Percentiles rank a stretch among this genome's conserved stretches.
Conservation (phyloP, 2,797 vertebrate genomes). For the Cossypha caffra region DNA sequence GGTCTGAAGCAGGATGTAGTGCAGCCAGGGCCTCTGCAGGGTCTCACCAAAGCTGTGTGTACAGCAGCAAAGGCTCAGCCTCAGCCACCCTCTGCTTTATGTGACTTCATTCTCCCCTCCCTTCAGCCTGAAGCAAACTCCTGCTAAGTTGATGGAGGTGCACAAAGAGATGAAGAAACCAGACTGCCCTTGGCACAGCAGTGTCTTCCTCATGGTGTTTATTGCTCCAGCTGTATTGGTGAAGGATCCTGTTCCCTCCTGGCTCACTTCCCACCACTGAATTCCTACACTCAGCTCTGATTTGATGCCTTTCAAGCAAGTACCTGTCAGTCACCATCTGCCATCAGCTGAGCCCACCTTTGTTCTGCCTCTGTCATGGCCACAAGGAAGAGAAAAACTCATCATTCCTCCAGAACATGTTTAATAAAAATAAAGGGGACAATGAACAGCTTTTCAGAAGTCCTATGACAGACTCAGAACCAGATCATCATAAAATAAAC, state of each 20-base stretch:
- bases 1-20: neutral
- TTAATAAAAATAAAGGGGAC: neutral
- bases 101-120: neutral
- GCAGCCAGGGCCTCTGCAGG: neutral
- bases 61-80: neutral
- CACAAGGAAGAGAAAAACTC: neutral
- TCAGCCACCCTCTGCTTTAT: neutral
- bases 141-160: neutral
- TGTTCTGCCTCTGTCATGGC: neutral
- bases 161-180: neutral
- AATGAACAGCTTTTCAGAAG: neutral
- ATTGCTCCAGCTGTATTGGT: neutral
- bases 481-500: constrained; percentile 1
- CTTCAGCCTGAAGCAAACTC: neutral
- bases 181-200: neutral
- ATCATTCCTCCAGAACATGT: neutral
- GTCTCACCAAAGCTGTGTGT: neutral
- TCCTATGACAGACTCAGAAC: neutral
- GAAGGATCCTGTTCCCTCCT: neutral
- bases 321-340: neutral
- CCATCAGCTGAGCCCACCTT: neutral
- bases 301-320: neutral
- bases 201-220: neutral
- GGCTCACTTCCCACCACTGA: neutral
- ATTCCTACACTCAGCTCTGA: neutral